phyloP scores from a whole-genome alignment of 2,113 vertebrate genomes.

The Natator depressus region DNA sequence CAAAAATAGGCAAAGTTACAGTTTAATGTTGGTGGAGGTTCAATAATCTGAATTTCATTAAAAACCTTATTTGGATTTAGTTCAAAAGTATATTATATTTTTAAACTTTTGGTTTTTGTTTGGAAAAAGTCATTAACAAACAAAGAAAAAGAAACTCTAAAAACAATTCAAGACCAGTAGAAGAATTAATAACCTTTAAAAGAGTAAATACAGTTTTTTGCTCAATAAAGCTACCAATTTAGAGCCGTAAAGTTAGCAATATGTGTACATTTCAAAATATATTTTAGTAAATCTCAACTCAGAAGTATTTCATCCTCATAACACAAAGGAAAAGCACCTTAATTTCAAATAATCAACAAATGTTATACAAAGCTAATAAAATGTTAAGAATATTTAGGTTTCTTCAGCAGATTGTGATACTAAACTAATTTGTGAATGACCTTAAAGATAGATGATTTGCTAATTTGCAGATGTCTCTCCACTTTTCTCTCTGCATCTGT shows the following conservation, averaged over 20 bases:
- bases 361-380: background rate
- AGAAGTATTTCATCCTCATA: background rate
- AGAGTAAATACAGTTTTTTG: background rate
- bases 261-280: background rate
- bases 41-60: conserved; percentile 47
- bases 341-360: background rate
- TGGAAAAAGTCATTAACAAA: background rate
- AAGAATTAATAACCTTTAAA: conserved; percentile 12
- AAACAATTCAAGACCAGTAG: conserved; percentile 39
- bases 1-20: background rate
- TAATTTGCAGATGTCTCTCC: conserved; percentile 72
- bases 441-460: conserved; percentile 72
- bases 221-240: background rate
- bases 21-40: background rate
- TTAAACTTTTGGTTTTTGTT: conserved; percentile 15
- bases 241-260: conserved; percentile 7
- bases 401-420: conserved; percentile 28
- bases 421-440: conserved; percentile 69
- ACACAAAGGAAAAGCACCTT: background rate
- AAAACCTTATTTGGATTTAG: conserved; percentile 24
- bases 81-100: conserved; percentile 36
- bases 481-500: conserved; percentile 37
- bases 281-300: background rate
- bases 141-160: background rate
- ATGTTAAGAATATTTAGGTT: conserved; percentile 49